phyloP scores from a whole-genome alignment of 2,888 invertebrate genomes.

The Eristalis arbustorum region DNA sequence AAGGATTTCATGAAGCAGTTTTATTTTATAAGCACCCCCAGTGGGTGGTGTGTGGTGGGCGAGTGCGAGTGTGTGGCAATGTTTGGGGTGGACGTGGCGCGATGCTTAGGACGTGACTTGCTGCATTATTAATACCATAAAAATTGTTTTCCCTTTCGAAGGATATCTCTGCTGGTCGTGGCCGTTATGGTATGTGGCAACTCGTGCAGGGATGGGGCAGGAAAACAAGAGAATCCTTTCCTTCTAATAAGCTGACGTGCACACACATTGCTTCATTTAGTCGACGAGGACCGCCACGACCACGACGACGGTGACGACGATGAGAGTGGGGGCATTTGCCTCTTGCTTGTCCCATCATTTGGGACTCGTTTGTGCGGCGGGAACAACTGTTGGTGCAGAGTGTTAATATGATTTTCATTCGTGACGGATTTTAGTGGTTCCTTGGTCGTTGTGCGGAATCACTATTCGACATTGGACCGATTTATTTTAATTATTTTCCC shows the following conservation, averaged over 20 bases:
- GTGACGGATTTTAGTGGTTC: conserved; percentile 59
- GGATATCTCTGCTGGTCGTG: neutral
- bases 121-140: conserved; percentile 74
- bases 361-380: conserved; percentile 19
- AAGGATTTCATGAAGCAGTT: conserved; percentile 71
- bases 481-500: conserved; percentile 61
- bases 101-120: conserved; percentile 73
- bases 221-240: conserved; percentile 45
- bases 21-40: conserved; percentile 63
- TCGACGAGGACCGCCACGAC: neutral
- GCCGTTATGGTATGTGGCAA: neutral
- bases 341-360: conserved; percentile 9
- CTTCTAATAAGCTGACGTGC: conserved; percentile 68
- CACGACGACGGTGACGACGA: neutral
- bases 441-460: neutral
- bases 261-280: conserved; percentile 65
- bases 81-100: conserved; percentile 31
- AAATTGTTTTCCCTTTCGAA: conserved; percentile 70
- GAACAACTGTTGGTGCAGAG: conserved; percentile 51
- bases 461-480: neutral
- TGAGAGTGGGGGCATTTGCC: neutral
- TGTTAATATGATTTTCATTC: conserved; percentile 62
- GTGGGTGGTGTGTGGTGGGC: conserved; percentile 8
- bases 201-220: conserved; percentile 4
- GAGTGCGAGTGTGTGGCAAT: neutral